Evolutionary conservation across 2,888 invertebrate species (phyloP).

Genomic region (Oscheius sp.): DNA sequence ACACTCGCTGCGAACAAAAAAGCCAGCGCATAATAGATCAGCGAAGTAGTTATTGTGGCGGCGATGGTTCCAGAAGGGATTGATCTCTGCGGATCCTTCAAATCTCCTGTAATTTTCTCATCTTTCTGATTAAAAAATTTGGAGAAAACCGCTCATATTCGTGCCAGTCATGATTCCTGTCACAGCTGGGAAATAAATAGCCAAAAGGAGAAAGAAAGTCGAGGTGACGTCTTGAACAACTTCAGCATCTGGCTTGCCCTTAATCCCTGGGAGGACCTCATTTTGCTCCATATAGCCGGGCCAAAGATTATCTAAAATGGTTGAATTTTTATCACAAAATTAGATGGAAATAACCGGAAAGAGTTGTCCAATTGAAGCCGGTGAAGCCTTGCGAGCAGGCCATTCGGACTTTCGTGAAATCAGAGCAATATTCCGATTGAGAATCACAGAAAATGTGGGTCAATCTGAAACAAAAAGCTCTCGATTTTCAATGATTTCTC

Average conservation of each 20-base stretch:
- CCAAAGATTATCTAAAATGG: conserved; percentile 55
- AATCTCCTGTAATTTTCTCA: conserved; percentile 81
- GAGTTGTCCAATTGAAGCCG: conserved; percentile 89
- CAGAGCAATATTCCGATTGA: conserved; percentile 51
- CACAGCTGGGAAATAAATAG: conserved; percentile 99
- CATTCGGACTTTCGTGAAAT: conserved; percentile 59
- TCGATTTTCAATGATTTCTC: too few species aligned
- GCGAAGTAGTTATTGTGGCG: conserved; percentile 93
- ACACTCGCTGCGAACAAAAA: conserved; percentile 87
- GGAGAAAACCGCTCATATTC: conserved; percentile 82
- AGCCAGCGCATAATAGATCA: conserved; percentile 87
- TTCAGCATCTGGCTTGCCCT: conserved; percentile 63
- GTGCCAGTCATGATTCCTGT: conserved; percentile 99
- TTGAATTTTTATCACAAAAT: neutral
- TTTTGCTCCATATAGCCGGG: conserved; percentile 57
- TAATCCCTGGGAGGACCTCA: conserved; percentile 59
- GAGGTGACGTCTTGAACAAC: conserved; percentile 84
- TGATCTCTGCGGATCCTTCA: conserved; percentile 96
- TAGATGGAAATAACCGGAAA: too few species aligned
- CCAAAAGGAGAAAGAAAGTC: conserved; percentile 92
- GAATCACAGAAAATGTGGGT: conserved; percentile 60
- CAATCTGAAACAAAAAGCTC: conserved; percentile 42
- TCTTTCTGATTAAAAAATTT: neutral
- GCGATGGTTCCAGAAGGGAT: conserved; percentile 97
- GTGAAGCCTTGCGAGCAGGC: conserved; percentile 83